Evolutionary conservation across 92 coral and sea anemone species (phyloP), one percentile per base, ranked within the genome.

Genomic region (Nematostella vectensis): DNA sequence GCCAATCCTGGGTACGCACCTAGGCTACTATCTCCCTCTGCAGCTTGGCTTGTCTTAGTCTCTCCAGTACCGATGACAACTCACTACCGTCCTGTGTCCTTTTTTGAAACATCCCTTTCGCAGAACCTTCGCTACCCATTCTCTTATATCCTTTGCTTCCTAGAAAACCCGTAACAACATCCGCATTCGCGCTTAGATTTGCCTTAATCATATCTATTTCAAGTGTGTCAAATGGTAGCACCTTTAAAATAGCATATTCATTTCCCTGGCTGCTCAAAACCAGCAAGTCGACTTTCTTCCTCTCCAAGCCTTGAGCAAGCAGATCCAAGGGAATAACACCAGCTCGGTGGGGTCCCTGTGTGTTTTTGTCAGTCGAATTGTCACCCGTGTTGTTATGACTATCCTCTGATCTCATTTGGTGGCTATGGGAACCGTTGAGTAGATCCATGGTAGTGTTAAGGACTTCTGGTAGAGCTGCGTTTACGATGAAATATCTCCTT

Each of bases 41-140:
- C 25, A 36, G 31, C 44, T 65, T 65, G 3, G 59, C 71, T 43
- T 65, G 59, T 23, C 58, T 57, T 11, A 65, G 71, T 28, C 47
- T 28, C n/a, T 65, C 71, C 9, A 65, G 22, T 25, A 65, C 47
- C 0, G 53, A 54, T 3, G 47, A 24, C 50, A 65, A 26, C 19
- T 55, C 61, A 9, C 40, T 42, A 15, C 29, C 4, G 53, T 17
- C 47, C 29, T 27, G 22, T 8, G 30, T 53, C 37, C 49, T 54
- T 44, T 6, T n/a, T 15, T 29, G 53, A 65, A 47, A 65, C 53
- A 2, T 53, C 27, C 0, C 62, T 62, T 36, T 26, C 3, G n/a
- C 55, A 13, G 25, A 23, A 10, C 22, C 54, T 2, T 13, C 20
- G 17, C 50, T 10, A 16, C 28, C 40, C 58, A 11, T 21, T 23